Percentiles rank a stretch among this genome's conserved stretches.
Conservation (phyloP, 30 jellyfish, hydroid and myxozoan genomes). For the Catostylus mosaicus region DNA sequence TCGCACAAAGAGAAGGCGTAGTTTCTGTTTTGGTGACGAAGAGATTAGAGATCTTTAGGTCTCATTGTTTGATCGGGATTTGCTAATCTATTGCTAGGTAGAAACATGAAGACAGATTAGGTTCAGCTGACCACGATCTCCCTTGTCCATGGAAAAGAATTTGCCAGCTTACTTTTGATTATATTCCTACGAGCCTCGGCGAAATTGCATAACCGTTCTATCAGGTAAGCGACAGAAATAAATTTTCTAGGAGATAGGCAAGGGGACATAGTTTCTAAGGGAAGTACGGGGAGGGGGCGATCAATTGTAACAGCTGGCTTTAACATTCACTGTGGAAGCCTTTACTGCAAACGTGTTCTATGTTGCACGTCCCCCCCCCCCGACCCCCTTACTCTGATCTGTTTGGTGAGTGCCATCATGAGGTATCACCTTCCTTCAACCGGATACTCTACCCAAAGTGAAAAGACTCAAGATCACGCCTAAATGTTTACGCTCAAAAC, state of each 20-base stretch:
- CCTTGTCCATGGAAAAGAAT: not conserved
- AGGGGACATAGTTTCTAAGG: not conserved
- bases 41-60: not conserved
- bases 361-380: too few relatives aligned
- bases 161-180: too few relatives aligned
- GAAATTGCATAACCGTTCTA: too few relatives aligned
- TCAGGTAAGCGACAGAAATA: not conserved
- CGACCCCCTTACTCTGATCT: too few relatives aligned
- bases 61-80: not conserved
- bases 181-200: too few relatives aligned
- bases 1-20: not conserved
- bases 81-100: slow-evolving; percentile 6
- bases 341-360: too few relatives aligned
- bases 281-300: not conserved
- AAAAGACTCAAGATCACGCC: too few relatives aligned
- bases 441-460: too few relatives aligned
- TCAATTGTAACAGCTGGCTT: not conserved
- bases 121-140: not conserved
- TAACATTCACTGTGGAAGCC: not conserved
- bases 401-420: too few relatives aligned
- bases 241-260: not conserved
- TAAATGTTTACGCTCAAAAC: too few relatives aligned
- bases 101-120: not conserved
- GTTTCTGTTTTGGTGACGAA: slow-evolving; percentile 7
- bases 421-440: too few relatives aligned